These are phyloP conservation scores for Drosophila pegasa DNA, from an alignment of 2,888 invertebrate genomes.

Conservation along the genomic window DNA sequence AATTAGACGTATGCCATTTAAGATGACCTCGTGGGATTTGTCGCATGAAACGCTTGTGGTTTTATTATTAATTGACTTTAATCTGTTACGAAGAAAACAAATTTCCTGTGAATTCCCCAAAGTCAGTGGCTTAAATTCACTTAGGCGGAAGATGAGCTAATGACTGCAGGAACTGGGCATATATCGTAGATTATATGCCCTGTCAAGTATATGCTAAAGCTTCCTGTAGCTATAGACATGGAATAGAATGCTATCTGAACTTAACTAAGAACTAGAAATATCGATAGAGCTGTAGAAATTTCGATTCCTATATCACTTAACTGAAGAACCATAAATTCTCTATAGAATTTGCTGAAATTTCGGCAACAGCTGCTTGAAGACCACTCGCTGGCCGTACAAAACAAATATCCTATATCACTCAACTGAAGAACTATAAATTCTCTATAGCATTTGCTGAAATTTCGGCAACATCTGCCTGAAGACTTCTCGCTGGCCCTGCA, in stretches of 20 bases:
- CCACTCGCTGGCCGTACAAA: too few relatives aligned
- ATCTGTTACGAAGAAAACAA: slow-evolving; percentile 9
- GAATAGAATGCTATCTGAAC: too few relatives aligned
- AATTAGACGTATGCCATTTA: slow-evolving; percentile 16
- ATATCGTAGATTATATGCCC: neutral
- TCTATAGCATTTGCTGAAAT: neutral
- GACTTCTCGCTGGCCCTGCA: too few relatives aligned
- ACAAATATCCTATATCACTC: too few relatives aligned
- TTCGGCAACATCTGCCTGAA: neutral
- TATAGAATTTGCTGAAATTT: neutral
- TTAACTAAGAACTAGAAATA: too few relatives aligned
- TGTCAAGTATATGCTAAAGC: too few relatives aligned
- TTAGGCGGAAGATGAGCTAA: neutral
- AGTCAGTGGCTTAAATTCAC: neutral
- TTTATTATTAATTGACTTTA: slow-evolving; percentile 24
- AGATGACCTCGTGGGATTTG: slow-evolving; percentile 4
- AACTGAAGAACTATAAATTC: neutral
- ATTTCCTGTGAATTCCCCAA: slow-evolving; percentile 7
- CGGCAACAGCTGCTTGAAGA: neutral
- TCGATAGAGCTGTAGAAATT: neutral
- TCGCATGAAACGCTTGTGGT: slow-evolving; percentile 14
- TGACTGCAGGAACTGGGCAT: neutral
- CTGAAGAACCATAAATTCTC: neutral
- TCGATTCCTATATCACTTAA: too few relatives aligned
- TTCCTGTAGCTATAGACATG: too few relatives aligned